Evolutionary conservation across 2,888 invertebrate species (phyloP).

Genomic region (Gordius sp.): DNA sequence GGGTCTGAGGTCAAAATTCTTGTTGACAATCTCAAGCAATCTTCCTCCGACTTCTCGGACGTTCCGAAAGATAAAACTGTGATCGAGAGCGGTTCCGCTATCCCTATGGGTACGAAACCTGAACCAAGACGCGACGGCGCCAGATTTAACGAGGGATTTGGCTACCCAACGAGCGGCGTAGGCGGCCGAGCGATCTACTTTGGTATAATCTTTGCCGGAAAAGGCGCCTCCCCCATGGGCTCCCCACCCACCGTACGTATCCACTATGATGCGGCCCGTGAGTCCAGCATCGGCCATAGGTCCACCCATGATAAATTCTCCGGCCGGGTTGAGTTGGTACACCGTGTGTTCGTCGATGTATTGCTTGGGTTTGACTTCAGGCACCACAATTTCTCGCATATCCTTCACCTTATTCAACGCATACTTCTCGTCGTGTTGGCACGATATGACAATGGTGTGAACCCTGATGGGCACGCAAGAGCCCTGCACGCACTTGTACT

Average conservation of each 20-base stretch:
- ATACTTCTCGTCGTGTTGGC: slow-evolving; percentile 80
- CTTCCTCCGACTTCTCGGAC: slow-evolving; percentile 46
- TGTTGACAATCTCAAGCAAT: slow-evolving; percentile 56
- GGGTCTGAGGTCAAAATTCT: slow-evolving; percentile 84
- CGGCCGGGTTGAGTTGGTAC: slow-evolving; percentile 85
- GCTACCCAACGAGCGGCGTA: slow-evolving; percentile 98
- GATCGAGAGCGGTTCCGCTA: slow-evolving; percentile 83
- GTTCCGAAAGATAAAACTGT: slow-evolving; percentile 92
- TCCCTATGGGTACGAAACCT: slow-evolving; percentile 89
- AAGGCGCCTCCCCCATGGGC: slow-evolving; percentile 98
- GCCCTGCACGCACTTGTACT: slow-evolving; percentile 66
- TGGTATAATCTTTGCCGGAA: slow-evolving; percentile 69
- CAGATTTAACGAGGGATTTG: slow-evolving; percentile 77
- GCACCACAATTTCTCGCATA: slow-evolving; percentile 55
- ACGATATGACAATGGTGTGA: slow-evolving; percentile 86
- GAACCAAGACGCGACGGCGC: slow-evolving; percentile 77
- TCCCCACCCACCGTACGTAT: slow-evolving; percentile 98
- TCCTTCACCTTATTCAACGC: slow-evolving; percentile 35
- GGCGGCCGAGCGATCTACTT: slow-evolving; percentile 60
- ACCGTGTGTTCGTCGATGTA: slow-evolving; percentile 70
- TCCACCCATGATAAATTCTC: slow-evolving; percentile 76
- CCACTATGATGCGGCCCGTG: slow-evolving; percentile 92
- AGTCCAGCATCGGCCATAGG: slow-evolving; percentile 40
- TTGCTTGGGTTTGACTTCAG: slow-evolving; percentile 62
- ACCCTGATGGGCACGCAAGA: slow-evolving; percentile 75